Evolutionary conservation across 2,888 invertebrate species (phyloP).

Genomic region (Philopedon plagiatum): DNA sequence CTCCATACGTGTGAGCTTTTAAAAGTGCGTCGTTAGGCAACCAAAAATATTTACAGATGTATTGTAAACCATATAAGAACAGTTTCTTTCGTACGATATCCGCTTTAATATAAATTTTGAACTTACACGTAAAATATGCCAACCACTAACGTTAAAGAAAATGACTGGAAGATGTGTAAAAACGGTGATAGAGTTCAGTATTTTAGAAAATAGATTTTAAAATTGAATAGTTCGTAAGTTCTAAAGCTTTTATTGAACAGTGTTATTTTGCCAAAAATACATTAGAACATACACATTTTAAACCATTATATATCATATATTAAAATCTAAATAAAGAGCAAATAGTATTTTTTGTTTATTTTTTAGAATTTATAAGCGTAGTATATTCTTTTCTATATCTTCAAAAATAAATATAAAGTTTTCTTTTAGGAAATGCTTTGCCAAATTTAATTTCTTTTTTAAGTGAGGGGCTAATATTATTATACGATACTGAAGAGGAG

Average conservation of each 20-base stretch:
- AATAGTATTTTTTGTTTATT: too few species aligned
- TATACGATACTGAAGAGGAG: too few species aligned
- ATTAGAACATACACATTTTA: too few species aligned
- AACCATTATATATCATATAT: too few species aligned
- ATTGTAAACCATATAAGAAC: constrained; percentile 9
- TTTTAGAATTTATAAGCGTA: too few species aligned
- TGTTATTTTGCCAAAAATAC: constrained; percentile 9
- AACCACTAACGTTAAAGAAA: too few species aligned
- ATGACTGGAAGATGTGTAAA: neutral
- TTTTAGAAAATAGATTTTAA: neutral
- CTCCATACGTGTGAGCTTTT: neutral
- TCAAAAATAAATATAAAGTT: too few species aligned
- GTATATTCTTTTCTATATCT: too few species aligned
- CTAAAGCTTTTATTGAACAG: neutral
- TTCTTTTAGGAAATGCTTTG: too few species aligned
- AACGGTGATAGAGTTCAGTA: constrained; percentile 9
- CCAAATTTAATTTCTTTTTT: too few species aligned
- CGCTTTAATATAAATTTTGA: neutral
- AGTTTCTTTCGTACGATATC: neutral
- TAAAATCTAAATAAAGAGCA: too few species aligned
- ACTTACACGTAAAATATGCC: neutral
- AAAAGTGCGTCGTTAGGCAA: constrained; percentile 45
- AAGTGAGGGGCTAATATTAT: too few species aligned
- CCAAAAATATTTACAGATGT: constrained; percentile 28
- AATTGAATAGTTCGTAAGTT: neutral